Percentiles rank a stretch among this genome's conserved stretches.
Conservation (phyloP, 2,113 vertebrate genomes). For the Brienomyrus brachyistius region DNA sequence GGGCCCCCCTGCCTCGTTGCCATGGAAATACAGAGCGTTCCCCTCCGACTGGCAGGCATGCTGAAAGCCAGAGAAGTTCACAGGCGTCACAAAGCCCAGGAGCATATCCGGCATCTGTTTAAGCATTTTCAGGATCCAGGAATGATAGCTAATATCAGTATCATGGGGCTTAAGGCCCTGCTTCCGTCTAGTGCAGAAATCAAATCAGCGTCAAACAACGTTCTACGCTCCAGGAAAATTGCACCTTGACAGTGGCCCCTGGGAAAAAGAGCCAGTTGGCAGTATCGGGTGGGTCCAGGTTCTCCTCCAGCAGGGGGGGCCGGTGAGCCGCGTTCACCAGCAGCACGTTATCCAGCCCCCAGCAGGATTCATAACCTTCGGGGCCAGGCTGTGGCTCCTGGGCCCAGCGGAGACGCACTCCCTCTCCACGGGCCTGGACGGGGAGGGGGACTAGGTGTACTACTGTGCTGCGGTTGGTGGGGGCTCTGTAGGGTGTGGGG, state of each 20-base stretch:
- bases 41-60: slow-evolving; percentile 97
- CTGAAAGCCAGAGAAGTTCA: slow-evolving; percentile 58
- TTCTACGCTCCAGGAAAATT: not conserved
- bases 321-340: slow-evolving; percentile 84
- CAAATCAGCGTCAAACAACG: not conserved
- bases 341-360: slow-evolving; percentile 89
- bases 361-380: slow-evolving; percentile 92
- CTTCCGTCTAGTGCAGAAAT: not conserved
- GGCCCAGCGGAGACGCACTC: slow-evolving; percentile 80
- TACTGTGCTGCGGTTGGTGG: slow-evolving; percentile 85
- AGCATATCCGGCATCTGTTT: not conserved
- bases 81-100: not conserved
- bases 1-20: slow-evolving; percentile 76
- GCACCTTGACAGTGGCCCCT: slow-evolving; percentile 91
- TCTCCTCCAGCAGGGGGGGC: slow-evolving; percentile 82
- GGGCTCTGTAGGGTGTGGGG: slow-evolving; percentile 61
- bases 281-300: slow-evolving; percentile 85
- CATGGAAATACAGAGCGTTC: slow-evolving; percentile 92
- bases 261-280: slow-evolving; percentile 99
- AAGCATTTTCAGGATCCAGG: not conserved
- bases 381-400: slow-evolving; percentile 72
- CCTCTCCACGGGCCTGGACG: slow-evolving; percentile 67
- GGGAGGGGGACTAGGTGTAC: slow-evolving; percentile 87
- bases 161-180: not conserved
- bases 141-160: not conserved